Evolutionary conservation across 2,113 vertebrate genomes (phyloP).

Genomic region (Pontoporia blainvillei): DNA sequence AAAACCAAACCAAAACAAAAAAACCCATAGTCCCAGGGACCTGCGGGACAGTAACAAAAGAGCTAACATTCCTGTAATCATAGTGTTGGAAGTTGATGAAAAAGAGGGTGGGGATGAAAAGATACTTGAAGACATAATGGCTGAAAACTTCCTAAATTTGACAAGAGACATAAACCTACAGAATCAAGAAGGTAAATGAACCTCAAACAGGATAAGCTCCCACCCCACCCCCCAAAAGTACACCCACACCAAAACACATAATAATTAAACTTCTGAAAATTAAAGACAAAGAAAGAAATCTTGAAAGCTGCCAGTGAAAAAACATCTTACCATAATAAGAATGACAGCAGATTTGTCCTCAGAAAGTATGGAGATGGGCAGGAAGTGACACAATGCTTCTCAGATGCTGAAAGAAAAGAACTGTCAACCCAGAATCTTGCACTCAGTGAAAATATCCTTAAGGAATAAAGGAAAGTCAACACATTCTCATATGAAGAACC

Average conservation of each 20-base stretch:
- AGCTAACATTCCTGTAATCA: not conserved
- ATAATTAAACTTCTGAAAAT: not conserved
- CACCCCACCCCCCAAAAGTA: not conserved
- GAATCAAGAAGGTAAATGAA: not conserved
- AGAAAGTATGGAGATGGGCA: not conserved
- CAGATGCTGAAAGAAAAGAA: not conserved
- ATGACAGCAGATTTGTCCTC: not conserved
- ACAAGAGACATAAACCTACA: not conserved
- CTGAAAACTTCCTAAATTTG: not conserved
- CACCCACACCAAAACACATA: not conserved
- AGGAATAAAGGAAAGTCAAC: not conserved
- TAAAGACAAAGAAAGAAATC: not conserved
- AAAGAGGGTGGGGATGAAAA: not conserved
- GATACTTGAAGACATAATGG: not conserved
- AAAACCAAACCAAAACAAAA: not conserved
- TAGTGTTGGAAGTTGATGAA: not conserved
- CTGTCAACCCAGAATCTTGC: not conserved
- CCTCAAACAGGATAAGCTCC: not conserved
- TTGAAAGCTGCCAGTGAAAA: not conserved
- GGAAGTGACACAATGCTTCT: not conserved
- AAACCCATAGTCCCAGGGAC: not conserved
- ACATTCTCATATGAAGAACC: not conserved
- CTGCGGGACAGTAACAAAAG: not conserved
- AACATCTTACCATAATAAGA: not conserved
- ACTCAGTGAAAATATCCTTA: not conserved